A percentile compares a stretch with the other conserved stretches of the same genome.
phyloP scores from a whole-genome alignment of 1,140 invertebrate genomes.

The Cephus cinctus region DNA sequence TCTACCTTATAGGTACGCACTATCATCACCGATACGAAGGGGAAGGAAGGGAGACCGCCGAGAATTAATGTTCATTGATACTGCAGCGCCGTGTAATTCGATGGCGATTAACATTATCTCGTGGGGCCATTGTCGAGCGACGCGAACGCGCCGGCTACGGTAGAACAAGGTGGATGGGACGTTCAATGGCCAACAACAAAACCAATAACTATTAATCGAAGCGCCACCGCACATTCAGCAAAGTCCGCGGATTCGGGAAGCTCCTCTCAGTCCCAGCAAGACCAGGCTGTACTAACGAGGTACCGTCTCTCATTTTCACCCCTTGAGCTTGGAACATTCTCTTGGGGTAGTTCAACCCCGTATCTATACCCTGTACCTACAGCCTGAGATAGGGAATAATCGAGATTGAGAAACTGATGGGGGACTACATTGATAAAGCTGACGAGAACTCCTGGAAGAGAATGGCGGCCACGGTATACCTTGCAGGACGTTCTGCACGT shows the following conservation, averaged over 20 bases:
- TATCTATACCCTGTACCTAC: too few relatives aligned
- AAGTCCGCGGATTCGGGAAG: slow-evolving; percentile 32
- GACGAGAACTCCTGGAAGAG: too few relatives aligned
- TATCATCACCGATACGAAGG: too few relatives aligned
- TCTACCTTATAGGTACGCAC: too few relatives aligned
- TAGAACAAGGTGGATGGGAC: background rate
- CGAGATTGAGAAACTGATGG: too few relatives aligned
- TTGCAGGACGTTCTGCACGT: slow-evolving; percentile 12
- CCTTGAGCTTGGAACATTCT: too few relatives aligned
- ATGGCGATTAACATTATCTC: slow-evolving; percentile 33
- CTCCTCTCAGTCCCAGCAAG: background rate
- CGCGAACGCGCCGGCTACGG: slow-evolving; percentile 14
- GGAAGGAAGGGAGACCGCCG: too few relatives aligned
- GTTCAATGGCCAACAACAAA: slow-evolving; percentile 26
- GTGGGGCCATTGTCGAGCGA: slow-evolving; percentile 18
- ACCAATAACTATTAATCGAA: slow-evolving; percentile 51
- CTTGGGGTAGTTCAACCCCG: too few relatives aligned
- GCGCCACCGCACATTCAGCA: slow-evolving; percentile 45
- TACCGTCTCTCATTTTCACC: slow-evolving; percentile 31
- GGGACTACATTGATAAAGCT: too few relatives aligned
- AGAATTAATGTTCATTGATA: background rate
- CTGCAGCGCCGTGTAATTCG: slow-evolving; percentile 3
- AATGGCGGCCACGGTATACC: too few relatives aligned
- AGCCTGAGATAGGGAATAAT: too few relatives aligned
- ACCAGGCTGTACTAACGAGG: slow-evolving; percentile 27